phyloP scores from a whole-genome alignment of 1,140 invertebrate species.

The Lepidurus arcticus region DNA sequence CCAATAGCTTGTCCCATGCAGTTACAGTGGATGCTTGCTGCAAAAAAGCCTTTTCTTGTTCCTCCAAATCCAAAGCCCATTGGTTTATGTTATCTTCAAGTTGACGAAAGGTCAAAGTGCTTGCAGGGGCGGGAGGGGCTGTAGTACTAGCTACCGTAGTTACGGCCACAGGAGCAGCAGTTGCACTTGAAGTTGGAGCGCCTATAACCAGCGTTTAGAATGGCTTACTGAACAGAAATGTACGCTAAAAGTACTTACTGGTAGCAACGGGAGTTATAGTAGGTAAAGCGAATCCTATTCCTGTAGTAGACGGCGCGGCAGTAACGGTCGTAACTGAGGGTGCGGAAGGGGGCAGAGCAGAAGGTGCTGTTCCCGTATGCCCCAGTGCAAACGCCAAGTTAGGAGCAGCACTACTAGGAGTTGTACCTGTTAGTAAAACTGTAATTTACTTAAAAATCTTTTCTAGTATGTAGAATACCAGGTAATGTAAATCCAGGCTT shows the following conservation, averaged over 20 bases:
- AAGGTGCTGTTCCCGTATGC: conserved; percentile 39
- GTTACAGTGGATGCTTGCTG: conserved; percentile 92
- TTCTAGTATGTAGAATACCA: conserved; percentile 7
- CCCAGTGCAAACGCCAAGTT: conserved; percentile 11
- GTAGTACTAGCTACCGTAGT: conserved; percentile 42
- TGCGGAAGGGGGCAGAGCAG: conserved; percentile 40
- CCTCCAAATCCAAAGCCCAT: conserved; percentile 87
- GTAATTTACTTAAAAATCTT: background rate
- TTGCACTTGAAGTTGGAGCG: conserved; percentile 28
- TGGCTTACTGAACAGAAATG: background rate
- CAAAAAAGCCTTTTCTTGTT: conserved; percentile 87
- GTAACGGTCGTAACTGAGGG: conserved; percentile 45
- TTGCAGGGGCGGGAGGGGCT: conserved; percentile 44
- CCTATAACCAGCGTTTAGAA: conserved; percentile 5
- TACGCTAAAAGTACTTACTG: background rate
- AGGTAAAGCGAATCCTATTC: background rate
- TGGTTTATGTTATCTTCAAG: conserved; percentile 92
- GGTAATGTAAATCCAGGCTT: conserved; percentile 23
- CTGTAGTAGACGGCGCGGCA: conserved; percentile 39
- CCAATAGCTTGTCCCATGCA: conserved; percentile 84
- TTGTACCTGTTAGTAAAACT: background rate
- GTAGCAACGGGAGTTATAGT: background rate
- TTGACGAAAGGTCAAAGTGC: conserved; percentile 73
- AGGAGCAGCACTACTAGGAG: background rate
- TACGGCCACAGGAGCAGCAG: conserved; percentile 32